Conservation (phyloP, 2,797 vertebrate genomes). For the Xenops minutus region DNA sequence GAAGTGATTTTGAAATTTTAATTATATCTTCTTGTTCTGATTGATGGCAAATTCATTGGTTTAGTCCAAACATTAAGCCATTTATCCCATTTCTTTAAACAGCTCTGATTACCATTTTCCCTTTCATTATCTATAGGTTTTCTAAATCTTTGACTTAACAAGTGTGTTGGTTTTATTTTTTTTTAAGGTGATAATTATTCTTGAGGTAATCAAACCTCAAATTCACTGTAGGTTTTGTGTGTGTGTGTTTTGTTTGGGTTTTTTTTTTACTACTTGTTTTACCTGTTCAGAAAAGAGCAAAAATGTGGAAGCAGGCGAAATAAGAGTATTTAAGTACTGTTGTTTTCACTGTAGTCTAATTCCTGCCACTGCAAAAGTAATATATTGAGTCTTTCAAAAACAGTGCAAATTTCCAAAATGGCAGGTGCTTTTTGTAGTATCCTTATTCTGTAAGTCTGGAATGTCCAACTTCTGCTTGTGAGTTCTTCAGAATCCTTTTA, state of each 20-base stretch:
- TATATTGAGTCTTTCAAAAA: background rate
- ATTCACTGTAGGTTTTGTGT: background rate
- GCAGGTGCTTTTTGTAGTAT: background rate
- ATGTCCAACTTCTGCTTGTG: background rate
- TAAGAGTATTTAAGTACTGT: background rate
- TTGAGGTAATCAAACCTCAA: background rate
- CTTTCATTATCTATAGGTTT: background rate
- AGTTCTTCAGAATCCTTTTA: background rate
- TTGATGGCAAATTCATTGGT: background rate
- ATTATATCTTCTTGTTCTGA: background rate
- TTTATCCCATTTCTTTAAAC: background rate
- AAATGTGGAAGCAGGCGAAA: background rate
- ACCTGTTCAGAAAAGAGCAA: background rate
- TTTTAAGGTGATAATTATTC: background rate
- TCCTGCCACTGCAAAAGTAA: background rate
- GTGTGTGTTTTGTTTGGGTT: background rate
- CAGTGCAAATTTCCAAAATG: background rate
- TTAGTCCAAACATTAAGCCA: background rate
- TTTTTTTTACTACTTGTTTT: background rate
- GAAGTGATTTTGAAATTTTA: background rate
- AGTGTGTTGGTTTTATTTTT: background rate
- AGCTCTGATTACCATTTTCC: background rate
- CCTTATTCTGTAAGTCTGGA: background rate
- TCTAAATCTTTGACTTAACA: background rate
- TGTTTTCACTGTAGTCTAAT: background rate